Conservation (phyloP, 2,888 invertebrate genomes). For the Hypena proboscidalis region DNA sequence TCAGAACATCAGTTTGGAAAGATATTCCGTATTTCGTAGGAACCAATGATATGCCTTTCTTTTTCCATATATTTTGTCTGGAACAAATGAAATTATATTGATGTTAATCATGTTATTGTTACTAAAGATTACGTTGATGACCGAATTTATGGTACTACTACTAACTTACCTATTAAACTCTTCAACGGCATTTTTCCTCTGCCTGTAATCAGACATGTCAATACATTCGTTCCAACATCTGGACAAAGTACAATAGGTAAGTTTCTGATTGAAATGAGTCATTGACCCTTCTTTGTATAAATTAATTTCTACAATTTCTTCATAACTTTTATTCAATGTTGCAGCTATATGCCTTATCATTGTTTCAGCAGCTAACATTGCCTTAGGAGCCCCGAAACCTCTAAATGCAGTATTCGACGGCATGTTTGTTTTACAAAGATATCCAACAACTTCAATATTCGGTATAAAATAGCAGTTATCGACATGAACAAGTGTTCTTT, state of each 20-base stretch:
- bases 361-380: slow-evolving; percentile 93
- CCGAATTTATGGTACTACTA: neutral
- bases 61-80: slow-evolving; percentile 90
- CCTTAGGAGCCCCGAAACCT: slow-evolving; percentile 96
- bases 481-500: slow-evolving; percentile 91
- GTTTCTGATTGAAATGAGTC: slow-evolving; percentile 91
- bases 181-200: slow-evolving; percentile 85
- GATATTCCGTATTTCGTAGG: slow-evolving; percentile 92
- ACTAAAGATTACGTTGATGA: neutral
- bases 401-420: slow-evolving; percentile 97
- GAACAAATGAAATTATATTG: slow-evolving; percentile 35
- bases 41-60: slow-evolving; percentile 89
- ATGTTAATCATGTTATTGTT: no score
- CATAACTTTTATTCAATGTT: slow-evolving; percentile 86
- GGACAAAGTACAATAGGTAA: slow-evolving; percentile 89
- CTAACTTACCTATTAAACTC: slow-evolving; percentile 88
- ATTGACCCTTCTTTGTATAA: slow-evolving; percentile 91
- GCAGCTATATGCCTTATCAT: slow-evolving; percentile 91
- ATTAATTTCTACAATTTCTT: slow-evolving; percentile 89
- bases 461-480: slow-evolving; percentile 94
- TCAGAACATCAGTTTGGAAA: slow-evolving; percentile 87
- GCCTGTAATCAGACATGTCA: slow-evolving; percentile 86
- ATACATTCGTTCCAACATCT: slow-evolving; percentile 93
- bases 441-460: slow-evolving; percentile 88
- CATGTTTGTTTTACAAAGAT: slow-evolving; percentile 94